phyloP scores from a whole-genome alignment of 1,140 invertebrate genomes.

The Hydropsyche tenuis region DNA sequence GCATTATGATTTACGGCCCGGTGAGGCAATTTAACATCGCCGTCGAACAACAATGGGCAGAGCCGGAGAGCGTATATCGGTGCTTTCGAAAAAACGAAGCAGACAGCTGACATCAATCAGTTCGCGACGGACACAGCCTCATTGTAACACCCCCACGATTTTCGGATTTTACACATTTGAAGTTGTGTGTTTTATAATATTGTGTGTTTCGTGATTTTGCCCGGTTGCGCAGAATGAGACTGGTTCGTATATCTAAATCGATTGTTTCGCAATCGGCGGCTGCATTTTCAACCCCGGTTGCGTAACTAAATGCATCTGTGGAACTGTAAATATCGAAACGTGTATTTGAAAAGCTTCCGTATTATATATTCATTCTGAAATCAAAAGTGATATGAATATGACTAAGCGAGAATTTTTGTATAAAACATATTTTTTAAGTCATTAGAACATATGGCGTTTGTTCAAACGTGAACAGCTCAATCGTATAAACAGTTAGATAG shows the following conservation, averaged over 20 bases:
- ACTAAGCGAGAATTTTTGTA: no score
- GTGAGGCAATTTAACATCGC: constrained; percentile 16
- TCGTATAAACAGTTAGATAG: no score
- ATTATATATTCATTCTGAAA: neutral
- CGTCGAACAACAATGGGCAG: constrained; percentile 25
- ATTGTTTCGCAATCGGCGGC: neutral
- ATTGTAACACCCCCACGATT: neutral
- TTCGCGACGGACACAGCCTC: neutral
- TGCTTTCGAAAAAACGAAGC: neutral
- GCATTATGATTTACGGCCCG: constrained; percentile 10
- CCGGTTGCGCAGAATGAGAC: no score
- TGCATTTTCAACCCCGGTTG: neutral
- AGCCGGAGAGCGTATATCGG: neutral
- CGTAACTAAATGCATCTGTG: no score
- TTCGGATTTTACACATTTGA: no score
- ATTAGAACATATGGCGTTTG: no score
- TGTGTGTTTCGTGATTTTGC: no score
- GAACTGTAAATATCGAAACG: neutral
- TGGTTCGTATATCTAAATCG: neutral
- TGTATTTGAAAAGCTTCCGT: neutral
- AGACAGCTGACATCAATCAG: constrained; percentile 9
- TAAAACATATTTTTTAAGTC: no score
- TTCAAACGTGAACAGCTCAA: no score
- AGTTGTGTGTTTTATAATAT: no score
- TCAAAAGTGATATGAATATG: no score